Evolutionary conservation across 2,888 invertebrate species (phyloP), one percentile per base, ranked within the genome.

Genomic region (Folsomia candida): DNA sequence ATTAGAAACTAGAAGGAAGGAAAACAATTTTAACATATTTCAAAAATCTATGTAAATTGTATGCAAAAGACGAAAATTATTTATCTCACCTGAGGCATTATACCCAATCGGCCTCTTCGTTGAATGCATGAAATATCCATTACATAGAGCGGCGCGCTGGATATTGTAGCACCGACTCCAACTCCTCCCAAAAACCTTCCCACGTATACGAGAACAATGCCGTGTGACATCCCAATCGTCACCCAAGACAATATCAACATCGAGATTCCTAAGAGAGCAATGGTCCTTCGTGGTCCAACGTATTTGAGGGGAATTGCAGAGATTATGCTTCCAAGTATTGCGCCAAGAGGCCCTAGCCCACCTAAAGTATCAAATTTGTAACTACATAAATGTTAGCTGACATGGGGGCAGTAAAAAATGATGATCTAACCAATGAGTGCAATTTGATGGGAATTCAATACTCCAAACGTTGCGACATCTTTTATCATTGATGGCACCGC

Each of bases 1-100:
- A 79, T 73, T 28, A 79, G 62, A 69, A 79, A 77, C 76, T 77
- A 62, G n/a, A n/a, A n/a, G n/a, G n/a, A n/a, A n/a, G 37, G 4
- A 37, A 37, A 37, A 37, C 37, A 37, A 37, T 37, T 37, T 37
- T 37, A 9, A 37, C 4, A 37, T 37, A 37, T n/a, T n/a, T n/a
- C n/a, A n/a, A n/a, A n/a, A n/a, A n/a, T n/a, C n/a, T n/a, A n/a
- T n/a, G n/a, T n/a, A n/a, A n/a, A n/a, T n/a, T n/a, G n/a, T n/a
- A n/a, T n/a, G n/a, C n/a, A n/a, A n/a, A n/a, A n/a, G n/a, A n/a
- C n/a, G n/a, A n/a, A n/a, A n/a, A n/a, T n/a, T n/a, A n/a, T n/a
- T 54, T 54, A 6, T 14, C 6, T 51, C 58, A 70, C 75, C 60
- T 75, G 76, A 1, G 76, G 76, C 6, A 76, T n/a, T 6, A 76